Evolutionary conservation across 2,888 invertebrate species (phyloP), one percentile per base, ranked within the genome.

Genomic region (Elegia similella): DNA sequence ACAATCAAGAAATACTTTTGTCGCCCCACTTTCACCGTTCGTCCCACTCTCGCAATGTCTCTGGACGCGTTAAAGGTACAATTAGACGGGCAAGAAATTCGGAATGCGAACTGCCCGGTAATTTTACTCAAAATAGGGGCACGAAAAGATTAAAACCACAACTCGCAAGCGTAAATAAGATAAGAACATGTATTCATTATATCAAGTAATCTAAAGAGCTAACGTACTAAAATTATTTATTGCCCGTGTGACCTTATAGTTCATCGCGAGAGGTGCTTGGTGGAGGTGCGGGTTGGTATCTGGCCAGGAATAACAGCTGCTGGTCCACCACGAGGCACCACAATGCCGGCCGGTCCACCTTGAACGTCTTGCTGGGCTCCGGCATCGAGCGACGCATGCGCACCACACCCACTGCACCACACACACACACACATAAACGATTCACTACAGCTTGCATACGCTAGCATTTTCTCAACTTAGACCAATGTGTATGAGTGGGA

Each of bases 311-410:
- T 54, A 65, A 63, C 60, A 73, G 62, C 52, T 69, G 72, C 12
- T 65, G 61, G 42, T 53, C 72, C 60, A 68, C 63, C 55, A 74
- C 42, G 59, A 84, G 63, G 70, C 78, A 75, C 82, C 83, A 88
- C 56, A 88, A 76, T 66, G 88, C 83, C 55, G 82, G 82, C 57
- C 86, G 81, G 67, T 82, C 70, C 57, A 71, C 87, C 58, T 23
- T 59, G 78, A 86, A 86, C 71, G 16, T 13, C 50, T 56, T 63
- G 42, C 57, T 62, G 64, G 63, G 57, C 52, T 30, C 13, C 44
- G 48, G 55, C 65, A 68, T 57, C 59, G 78, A 70, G 16, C 87
- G 84, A 54, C 75, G 71, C 65, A n/a, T 67, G 52, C 86, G 84
- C 61, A 79, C 70, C 60, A 12, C 66, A 58, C 58, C 67, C 64